These are phyloP conservation scores for Malurus leucopterus DNA, from an alignment of 2,797 vertebrate species.

Conservation along the genomic window DNA sequence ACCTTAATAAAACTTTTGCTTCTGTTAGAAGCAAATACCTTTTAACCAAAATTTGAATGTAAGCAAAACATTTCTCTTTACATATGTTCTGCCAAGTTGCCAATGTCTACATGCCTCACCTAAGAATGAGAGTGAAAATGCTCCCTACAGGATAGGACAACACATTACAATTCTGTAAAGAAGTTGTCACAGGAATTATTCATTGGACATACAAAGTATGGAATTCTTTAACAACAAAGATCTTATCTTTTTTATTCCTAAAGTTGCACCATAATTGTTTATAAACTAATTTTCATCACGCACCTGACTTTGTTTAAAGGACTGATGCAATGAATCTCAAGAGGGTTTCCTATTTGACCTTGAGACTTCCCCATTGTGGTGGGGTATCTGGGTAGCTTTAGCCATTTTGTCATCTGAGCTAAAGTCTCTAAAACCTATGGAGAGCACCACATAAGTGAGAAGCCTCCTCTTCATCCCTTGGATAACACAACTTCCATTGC, in stretches of 20 bases:
- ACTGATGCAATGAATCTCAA: not conserved
- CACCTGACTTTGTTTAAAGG: not conserved
- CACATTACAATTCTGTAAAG: not conserved
- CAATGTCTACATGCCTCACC: not conserved
- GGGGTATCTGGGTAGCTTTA: not conserved
- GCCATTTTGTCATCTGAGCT: not conserved
- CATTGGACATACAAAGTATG: not conserved
- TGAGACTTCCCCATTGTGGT: not conserved
- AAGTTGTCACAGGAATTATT: not conserved
- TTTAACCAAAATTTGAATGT: constrained; percentile 16
- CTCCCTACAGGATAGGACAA: not conserved
- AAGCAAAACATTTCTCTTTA: constrained; percentile 13
- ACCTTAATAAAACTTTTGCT: constrained; percentile 19
- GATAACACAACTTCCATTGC: not conserved
- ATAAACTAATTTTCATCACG: not conserved
- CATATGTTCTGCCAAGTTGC: not conserved
- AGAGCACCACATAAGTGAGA: not conserved
- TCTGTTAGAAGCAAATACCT: not conserved
- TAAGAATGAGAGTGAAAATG: not conserved
- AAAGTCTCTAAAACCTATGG: not conserved
- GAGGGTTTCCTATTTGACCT: not conserved
- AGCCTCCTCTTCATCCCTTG: not conserved
- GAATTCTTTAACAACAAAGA: not conserved
- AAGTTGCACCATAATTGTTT: not conserved
- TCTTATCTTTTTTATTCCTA: not conserved